Evolutionary conservation across 2,113 vertebrate species (phyloP).

Genomic region (Gallinago paraguaiae): DNA sequence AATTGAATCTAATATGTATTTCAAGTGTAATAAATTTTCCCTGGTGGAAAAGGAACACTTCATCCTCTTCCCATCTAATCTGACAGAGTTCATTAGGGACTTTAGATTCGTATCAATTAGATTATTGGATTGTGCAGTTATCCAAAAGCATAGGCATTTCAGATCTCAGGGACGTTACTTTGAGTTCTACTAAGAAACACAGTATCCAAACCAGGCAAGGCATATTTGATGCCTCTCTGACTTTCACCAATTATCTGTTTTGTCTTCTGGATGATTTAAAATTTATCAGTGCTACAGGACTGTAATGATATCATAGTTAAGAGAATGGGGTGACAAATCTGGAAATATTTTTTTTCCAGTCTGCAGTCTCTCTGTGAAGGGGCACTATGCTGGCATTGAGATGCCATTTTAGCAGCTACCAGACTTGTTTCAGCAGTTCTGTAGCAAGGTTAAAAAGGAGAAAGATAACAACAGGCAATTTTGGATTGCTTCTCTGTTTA

Average conservation of each 20-base stretch:
- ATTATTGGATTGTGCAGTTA: neutral
- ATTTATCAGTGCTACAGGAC: neutral
- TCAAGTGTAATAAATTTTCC: conserved; percentile 39
- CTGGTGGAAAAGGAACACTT: conserved; percentile 46
- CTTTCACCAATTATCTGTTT: neutral
- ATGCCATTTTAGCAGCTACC: neutral
- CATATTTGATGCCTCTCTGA: neutral
- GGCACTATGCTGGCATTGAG: neutral
- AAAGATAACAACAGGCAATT: neutral
- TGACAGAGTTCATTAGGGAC: conserved; percentile 55
- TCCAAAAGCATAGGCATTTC: neutral
- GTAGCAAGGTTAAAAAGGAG: neutral
- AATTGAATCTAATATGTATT: conserved; percentile 34
- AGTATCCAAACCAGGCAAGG: neutral
- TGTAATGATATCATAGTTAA: neutral
- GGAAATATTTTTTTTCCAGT: neutral
- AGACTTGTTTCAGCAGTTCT: neutral
- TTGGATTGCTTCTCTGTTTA: neutral
- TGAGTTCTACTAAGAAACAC: neutral
- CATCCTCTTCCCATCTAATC: conserved; percentile 18
- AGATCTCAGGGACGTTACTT: neutral
- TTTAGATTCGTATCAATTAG: conserved; percentile 24
- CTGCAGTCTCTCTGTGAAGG: neutral
- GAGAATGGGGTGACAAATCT: neutral
- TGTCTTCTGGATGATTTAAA: neutral